Conservation (phyloP, 92 coral and sea anemone species). For the Epizoanthus scotinus region DNA sequence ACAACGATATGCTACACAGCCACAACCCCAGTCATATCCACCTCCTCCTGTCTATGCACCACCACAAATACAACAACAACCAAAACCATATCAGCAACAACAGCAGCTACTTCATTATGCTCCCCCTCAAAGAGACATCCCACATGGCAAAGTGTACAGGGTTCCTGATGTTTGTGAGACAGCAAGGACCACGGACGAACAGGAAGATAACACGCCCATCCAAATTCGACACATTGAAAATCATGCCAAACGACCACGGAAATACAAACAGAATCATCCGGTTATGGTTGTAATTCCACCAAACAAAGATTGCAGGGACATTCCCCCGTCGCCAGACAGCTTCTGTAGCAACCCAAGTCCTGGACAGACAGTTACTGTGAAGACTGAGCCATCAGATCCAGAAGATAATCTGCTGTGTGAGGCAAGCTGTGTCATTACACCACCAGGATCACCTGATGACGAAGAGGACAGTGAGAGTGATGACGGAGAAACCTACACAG, state of each 20-base stretch:
- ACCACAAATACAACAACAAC: constrained; percentile 14
- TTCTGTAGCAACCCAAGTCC: constrained; percentile 59
- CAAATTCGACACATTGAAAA: constrained; percentile 13
- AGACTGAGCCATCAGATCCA: constrained; percentile 63
- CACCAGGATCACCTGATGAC: constrained; percentile 89
- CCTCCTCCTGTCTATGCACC: not conserved
- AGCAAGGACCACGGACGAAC: constrained; percentile 15
- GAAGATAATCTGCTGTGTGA: constrained; percentile 49
- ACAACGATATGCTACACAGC: constrained; percentile 10
- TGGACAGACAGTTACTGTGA: constrained; percentile 53
- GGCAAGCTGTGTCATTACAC: constrained; percentile 86
- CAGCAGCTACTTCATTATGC: constrained; percentile 51
- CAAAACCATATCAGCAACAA: constrained; percentile 5
- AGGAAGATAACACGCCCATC: not conserved
- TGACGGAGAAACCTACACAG: constrained; percentile 67
- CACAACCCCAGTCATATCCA: not conserved
- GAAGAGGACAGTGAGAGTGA: constrained; percentile 57
- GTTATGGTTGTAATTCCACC: constrained; percentile 20
- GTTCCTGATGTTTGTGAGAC: constrained; percentile 61
- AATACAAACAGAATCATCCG: constrained; percentile 17
- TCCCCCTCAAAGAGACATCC: constrained; percentile 70
- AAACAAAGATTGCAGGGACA: constrained; percentile 35
- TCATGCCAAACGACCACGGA: not conserved
- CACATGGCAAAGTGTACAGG: constrained; percentile 78
- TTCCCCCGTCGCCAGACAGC: constrained; percentile 61